Percentiles rank a stretch among this genome's conserved stretches.
These are phyloP conservation scores for Andrena praecox DNA, from an alignment of 2,888 invertebrate species.

Conservation along the genomic window DNA sequence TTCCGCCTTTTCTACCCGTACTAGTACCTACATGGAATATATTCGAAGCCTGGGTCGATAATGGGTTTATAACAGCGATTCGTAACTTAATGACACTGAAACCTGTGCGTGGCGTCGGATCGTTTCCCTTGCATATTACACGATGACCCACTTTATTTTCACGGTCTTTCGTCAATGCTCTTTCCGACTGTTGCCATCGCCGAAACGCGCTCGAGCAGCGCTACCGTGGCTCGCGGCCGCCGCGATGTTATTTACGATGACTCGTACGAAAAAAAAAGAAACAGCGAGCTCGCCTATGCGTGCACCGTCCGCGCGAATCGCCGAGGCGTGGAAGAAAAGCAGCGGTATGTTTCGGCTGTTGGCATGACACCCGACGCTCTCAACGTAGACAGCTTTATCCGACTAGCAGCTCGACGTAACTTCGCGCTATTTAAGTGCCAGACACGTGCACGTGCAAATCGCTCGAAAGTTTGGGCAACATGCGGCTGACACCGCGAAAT, in stretches of 20 bases:
- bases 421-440: not conserved
- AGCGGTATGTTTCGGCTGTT: conserved; percentile 2
- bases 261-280: not conserved
- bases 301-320: not conserved
- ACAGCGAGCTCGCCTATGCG: not conserved
- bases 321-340: not conserved
- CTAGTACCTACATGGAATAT: too few relatives aligned
- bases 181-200: too few relatives aligned
- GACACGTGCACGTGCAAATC: not conserved
- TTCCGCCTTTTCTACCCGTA: too few relatives aligned
- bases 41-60: not conserved
- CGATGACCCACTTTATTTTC: conserved; percentile 42
- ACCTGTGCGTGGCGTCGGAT: not conserved
- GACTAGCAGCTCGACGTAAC: not conserved
- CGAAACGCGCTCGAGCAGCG: not conserved
- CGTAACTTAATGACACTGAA: not conserved
- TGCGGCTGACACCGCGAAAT: not conserved
- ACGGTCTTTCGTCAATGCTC: not conserved
- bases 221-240: not conserved
- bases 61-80: not conserved
- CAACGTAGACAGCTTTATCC: not conserved
- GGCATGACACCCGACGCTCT: conserved; percentile 1
- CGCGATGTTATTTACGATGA: not conserved
- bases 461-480: not conserved
- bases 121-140: conserved; percentile 27